Percentiles rank a stretch among this genome's conserved stretches.
These are phyloP conservation scores for Heterodera carotae DNA, from an alignment of 1,140 invertebrate species.

Conservation along the genomic window DNA sequence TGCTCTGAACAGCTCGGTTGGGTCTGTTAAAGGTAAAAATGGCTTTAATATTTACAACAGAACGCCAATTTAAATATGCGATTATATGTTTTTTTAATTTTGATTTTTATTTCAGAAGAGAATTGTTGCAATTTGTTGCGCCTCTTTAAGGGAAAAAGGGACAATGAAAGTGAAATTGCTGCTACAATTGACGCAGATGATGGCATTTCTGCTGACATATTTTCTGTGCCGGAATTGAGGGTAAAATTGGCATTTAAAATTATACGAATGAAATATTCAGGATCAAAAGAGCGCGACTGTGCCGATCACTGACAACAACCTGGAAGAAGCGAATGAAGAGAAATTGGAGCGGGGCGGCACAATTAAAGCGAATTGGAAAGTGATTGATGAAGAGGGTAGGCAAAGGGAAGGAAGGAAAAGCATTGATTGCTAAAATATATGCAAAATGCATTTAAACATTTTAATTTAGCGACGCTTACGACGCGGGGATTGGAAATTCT, in stretches of 20 bases:
- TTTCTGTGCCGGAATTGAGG: not conserved
- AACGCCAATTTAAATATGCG: no score
- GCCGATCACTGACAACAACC: not conserved
- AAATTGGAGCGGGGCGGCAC: not conserved
- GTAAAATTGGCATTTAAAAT: not conserved
- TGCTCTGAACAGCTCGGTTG: no score
- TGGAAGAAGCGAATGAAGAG: conserved; percentile 2
- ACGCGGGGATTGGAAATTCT: conserved; percentile 8
- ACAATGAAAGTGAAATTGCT: not conserved
- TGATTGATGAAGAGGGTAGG: not conserved
- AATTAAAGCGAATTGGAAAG: not conserved
- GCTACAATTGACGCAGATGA: not conserved
- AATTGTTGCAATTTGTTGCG: not conserved
- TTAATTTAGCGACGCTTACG: not conserved
- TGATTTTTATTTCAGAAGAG: not conserved
- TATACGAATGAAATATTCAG: not conserved
- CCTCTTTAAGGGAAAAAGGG: not conserved
- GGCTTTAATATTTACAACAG: no score
- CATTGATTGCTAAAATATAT: no score
- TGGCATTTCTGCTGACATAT: not conserved
- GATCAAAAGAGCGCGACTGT: not conserved
- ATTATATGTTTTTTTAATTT: no score
- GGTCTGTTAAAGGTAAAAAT: not conserved
- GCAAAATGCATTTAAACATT: not conserved
- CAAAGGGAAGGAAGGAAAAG: not conserved